Conservation (phyloP, 1,140 invertebrate genomes). For the Periplaneta americana region DNA sequence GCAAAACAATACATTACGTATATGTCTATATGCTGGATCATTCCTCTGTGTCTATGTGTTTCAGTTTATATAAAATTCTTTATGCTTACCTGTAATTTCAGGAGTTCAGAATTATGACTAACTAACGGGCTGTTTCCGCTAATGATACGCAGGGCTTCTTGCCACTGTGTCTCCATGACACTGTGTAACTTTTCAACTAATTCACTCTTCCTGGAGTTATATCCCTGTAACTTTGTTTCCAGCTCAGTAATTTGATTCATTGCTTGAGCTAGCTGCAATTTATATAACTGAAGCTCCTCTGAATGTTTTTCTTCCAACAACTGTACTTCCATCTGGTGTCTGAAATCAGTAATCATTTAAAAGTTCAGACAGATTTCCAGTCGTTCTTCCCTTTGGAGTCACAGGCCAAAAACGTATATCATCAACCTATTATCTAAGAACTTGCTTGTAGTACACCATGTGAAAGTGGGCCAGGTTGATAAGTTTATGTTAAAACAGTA, state of each 20-base stretch:
- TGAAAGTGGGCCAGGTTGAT: too few species aligned
- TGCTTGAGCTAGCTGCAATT: conserved; percentile 59
- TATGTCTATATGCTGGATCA: too few species aligned
- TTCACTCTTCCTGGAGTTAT: conserved; percentile 50
- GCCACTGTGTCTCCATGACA: conserved; percentile 75
- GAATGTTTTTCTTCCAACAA: conserved; percentile 70
- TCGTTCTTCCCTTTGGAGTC: too few species aligned
- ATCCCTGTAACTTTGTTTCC: conserved; percentile 49
- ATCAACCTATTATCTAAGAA: too few species aligned
- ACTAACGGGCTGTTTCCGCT: conserved; percentile 29
- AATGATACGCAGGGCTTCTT: conserved; percentile 66
- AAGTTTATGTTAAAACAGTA: too few species aligned
- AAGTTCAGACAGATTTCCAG: too few species aligned
- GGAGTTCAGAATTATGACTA: background rate
- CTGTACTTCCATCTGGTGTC: conserved; percentile 64
- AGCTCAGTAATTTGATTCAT: conserved; percentile 55
- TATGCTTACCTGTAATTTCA: background rate
- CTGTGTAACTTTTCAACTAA: conserved; percentile 66
- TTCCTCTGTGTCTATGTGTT: too few species aligned
- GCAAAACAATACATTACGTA: too few species aligned
- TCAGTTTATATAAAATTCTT: background rate
- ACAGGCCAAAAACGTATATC: too few species aligned
- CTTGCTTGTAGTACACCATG: too few species aligned
- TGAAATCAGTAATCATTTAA: conserved; percentile 43
- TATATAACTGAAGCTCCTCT: conserved; percentile 63